phyloP scores from a whole-genome alignment of 2,797 vertebrate species.

The Pristis pectinata region DNA sequence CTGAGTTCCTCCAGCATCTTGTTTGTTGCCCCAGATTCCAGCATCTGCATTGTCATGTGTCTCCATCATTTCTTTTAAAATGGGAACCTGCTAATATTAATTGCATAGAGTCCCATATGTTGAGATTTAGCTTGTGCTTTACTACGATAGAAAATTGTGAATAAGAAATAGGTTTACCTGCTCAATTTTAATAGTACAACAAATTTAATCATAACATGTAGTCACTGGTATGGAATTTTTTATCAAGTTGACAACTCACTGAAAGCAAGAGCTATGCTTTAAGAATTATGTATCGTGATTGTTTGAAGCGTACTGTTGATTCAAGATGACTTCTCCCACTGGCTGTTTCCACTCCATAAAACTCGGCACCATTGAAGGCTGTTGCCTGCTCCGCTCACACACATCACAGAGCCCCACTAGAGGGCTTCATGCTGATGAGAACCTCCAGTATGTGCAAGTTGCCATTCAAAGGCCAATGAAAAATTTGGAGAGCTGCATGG shows the following conservation, averaged over 20 bases:
- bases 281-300: background rate
- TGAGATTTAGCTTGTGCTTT: background rate
- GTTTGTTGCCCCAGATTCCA: too few species aligned
- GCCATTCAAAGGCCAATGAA: background rate
- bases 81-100: background rate
- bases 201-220: background rate
- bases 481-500: background rate
- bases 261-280: background rate
- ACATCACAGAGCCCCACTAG: too few species aligned
- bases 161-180: background rate
- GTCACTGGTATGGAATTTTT: background rate
- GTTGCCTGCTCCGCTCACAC: too few species aligned
- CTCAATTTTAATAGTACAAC: background rate
- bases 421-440: too few species aligned
- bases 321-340: background rate
- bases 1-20: too few species aligned
- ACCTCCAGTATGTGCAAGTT: too few species aligned
- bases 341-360: background rate
- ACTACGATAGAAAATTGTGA: background rate
- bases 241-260: background rate
- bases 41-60: too few species aligned
- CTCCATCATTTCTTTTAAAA: background rate
- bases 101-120: background rate
- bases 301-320: background rate
- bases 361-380: too few species aligned